Evolutionary conservation across 2,797 vertebrate species (phyloP), one percentile per base, ranked within the genome.

Genomic region (Pagetopsis macropterus): DNA sequence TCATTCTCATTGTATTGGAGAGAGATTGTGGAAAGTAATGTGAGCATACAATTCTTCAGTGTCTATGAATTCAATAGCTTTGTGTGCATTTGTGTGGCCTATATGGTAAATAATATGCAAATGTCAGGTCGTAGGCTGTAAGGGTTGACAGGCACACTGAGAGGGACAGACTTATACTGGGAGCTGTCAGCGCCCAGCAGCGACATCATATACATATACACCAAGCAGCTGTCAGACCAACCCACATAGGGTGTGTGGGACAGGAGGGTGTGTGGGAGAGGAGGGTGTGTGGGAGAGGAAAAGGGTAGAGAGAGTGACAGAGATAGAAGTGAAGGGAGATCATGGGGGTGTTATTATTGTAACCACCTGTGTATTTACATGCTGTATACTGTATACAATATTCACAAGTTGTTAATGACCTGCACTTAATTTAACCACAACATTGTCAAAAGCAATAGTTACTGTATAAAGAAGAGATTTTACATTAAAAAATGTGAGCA

Each of bases 181-280:
- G 82, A 78, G 78, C 84, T 91, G 91, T 89, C 91, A 89, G 76
- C 78, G 51, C 73, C 68, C 66, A 75, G 76, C 64, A 52, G 16
- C 75, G 73, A 74, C 81, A 83, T 86, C 78, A 84, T 12, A 70
- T 44, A 55, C 71, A 64, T 65, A 51, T 31, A 65, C 37, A 78
- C 79, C 52, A 50, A 80, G 81, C 74, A 83, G 83, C 88, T 88
- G 90, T 92, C 90, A 89, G 21, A 52, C 33, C 16, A 78, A 81
- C 72, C 65, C 76, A 71, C 9, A 31, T 40, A 67, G 54, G 21
- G 62, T 71, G 84, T 61, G 77, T 65, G 71, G 41, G 69, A 73
- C 23, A 45, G 46, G 60, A 54, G 75, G 52, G 63, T 66, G 68
- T 74, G 43, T 49, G 2, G 11, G 19, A 55, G 17, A 37, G n/a